These are phyloP conservation scores for Alligator mississippiensis DNA, from an alignment of 2,113 vertebrate genomes.

Conservation along the genomic window DNA sequence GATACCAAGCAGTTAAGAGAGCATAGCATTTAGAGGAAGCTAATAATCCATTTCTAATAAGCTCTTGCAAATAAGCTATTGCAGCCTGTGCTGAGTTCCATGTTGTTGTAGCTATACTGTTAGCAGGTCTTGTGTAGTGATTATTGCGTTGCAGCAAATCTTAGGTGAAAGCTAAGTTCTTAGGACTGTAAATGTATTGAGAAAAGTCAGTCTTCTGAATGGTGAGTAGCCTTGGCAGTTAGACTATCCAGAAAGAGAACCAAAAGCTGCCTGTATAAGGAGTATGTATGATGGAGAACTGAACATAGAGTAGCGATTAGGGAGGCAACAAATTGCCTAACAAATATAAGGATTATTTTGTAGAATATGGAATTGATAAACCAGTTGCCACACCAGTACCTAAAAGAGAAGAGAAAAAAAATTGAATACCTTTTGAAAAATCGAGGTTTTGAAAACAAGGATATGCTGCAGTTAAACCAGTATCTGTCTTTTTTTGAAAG, in stretches of 20 bases:
- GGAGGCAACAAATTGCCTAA: not conserved
- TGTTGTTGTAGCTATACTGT: too few relatives aligned
- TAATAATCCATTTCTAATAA: too few relatives aligned
- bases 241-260: not conserved
- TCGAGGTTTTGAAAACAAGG: not conserved
- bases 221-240: not conserved
- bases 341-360: not conserved
- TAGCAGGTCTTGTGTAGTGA: not conserved
- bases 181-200: not conserved
- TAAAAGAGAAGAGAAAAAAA: not conserved
- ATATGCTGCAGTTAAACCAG: not conserved
- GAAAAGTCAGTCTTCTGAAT: constrained; percentile 8
- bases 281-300: not conserved
- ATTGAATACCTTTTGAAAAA: not conserved
- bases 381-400: not conserved
- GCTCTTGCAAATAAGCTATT: too few relatives aligned
- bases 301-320: not conserved
- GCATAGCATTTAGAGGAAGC: too few relatives aligned
- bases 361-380: not conserved
- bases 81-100: too few relatives aligned
- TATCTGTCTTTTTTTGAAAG: not conserved
- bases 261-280: not conserved
- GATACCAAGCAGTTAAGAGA: too few relatives aligned
- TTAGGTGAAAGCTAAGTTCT: not conserved
- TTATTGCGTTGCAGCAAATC: not conserved